Conservation (phyloP, 2,113 vertebrate species). For the Tachysurus fulvidraco region DNA sequence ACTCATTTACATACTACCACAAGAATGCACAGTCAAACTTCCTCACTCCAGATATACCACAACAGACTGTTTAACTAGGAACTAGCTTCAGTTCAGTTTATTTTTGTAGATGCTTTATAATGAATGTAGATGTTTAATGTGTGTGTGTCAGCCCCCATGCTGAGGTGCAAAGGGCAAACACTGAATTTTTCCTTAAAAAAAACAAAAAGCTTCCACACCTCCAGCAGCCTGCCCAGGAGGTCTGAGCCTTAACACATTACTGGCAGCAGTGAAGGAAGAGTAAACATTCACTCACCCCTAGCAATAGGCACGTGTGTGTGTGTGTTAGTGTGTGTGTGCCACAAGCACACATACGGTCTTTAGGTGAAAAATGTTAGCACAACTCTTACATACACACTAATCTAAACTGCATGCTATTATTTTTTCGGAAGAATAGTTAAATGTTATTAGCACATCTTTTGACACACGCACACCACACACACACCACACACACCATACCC, state of each 20-base stretch:
- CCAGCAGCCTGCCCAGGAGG: constrained; percentile 33
- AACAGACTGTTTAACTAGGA: background rate
- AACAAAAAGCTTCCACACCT: constrained; percentile 17
- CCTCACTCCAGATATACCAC: background rate
- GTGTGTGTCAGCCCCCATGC: constrained; percentile 31
- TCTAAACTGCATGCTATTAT: background rate
- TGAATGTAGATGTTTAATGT: background rate
- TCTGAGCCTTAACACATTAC: constrained; percentile 29
- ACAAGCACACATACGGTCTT: background rate
- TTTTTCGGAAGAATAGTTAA: background rate
- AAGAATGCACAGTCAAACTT: background rate
- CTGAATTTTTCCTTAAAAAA: constrained; percentile 17
- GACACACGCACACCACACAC: background rate
- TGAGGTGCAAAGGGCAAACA: constrained; percentile 52
- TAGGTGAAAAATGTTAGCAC: background rate
- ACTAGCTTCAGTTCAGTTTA: background rate
- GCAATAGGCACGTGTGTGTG: background rate
- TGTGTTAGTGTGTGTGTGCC: background rate
- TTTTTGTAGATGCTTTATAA: background rate
- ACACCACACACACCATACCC: background rate
- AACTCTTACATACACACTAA: background rate
- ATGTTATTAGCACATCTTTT: background rate
- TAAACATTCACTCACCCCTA: constrained; percentile 43
- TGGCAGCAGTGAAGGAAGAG: constrained; percentile 38
- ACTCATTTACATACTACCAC: background rate